Evolutionary conservation across 2,113 vertebrate species (phyloP).

Genomic region (Percina caprodes): DNA sequence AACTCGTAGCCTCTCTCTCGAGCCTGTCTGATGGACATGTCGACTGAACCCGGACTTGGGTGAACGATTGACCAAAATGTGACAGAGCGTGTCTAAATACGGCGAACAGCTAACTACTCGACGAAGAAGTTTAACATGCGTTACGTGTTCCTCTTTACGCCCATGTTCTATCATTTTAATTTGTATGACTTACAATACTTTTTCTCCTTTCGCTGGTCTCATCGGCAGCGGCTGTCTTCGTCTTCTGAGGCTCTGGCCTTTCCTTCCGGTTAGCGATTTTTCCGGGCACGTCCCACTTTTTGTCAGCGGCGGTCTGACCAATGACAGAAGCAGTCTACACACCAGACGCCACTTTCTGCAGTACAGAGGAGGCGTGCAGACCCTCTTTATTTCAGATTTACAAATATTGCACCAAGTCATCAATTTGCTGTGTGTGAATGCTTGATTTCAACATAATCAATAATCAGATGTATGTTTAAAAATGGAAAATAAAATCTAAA

Average conservation of each 20-base stretch:
- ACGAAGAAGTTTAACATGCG: not conserved
- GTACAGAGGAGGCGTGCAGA: not conserved
- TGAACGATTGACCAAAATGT: conserved; percentile 23
- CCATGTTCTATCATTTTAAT: conserved; percentile 2
- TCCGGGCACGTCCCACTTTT: conserved; percentile 85
- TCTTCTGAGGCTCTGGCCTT: conserved; percentile 82
- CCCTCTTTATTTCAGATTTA: not conserved
- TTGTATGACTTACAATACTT: conserved; percentile 73
- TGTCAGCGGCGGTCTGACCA: conserved; percentile 68
- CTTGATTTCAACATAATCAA: not conserved
- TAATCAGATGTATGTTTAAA: not conserved
- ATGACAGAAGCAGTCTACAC: conserved; percentile 31
- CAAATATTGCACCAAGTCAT: not conserved
- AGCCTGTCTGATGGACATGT: conserved; percentile 53
- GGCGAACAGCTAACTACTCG: conserved; percentile 6
- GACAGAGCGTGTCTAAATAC: not conserved
- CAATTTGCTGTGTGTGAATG: too few species aligned
- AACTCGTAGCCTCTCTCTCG: conserved; percentile 32
- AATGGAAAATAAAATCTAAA: not conserved
- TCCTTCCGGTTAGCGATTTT: conserved; percentile 84
- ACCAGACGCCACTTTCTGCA: not conserved
- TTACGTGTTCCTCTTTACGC: not conserved
- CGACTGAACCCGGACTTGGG: conserved; percentile 37
- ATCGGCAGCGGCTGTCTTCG: conserved; percentile 64
- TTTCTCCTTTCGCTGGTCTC: conserved; percentile 69